Base-by-base conservation (phyloP, 64 coral and sea anemone genomes). In the Hydrozoanthus tunicans region DNA sequence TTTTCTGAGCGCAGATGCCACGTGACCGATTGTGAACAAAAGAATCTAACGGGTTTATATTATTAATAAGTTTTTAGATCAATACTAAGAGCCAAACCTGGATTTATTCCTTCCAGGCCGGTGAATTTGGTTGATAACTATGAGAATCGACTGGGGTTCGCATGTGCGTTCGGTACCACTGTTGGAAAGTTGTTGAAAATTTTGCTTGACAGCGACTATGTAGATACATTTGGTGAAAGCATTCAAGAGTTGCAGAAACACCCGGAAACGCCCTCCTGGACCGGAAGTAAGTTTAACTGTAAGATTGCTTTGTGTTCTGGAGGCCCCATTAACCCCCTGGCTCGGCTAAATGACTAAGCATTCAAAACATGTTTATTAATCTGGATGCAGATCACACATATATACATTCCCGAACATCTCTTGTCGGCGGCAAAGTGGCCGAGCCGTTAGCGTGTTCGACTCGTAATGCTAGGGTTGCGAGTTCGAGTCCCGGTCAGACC, bases 41-140 rank as follows among this genome's bases (percentile, higher is more conserved):
- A 43, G 32, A 43, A 43, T 43, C 32, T 43, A 43, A 43, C 32
- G 32, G 32, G 32, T 43, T 43, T 43, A 43, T 43, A 43, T 43
- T 43, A 43, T 43, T 43, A 1, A 43, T 43, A 43, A 43, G 32
- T 43, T 53, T 1, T 53, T 43, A 76, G 4, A n/a, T 5, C 3
- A 20, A 1, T 7, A 58, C 12, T 82, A 65, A 65, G 26, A 13
- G 4, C 23, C 6, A 9, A 53, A 51, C 13, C 15, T 43, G 17
- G 13, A 51, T 52, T 5, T 15, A 13, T 75, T 51, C 17, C 17
- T 32, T 91, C 5, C 79, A 91, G 90, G 24, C 90, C 90, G 3
- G 90, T 91, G n/a, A 91, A 91, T 56, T 12, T 91, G 64, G 64
- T 91, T 70, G 90, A 91, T 52, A 91, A 27, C 81, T 91, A 72